Base-by-base conservation (phyloP, 2,888 invertebrate genomes). In the Theodoxus fluviatilis region DNA sequence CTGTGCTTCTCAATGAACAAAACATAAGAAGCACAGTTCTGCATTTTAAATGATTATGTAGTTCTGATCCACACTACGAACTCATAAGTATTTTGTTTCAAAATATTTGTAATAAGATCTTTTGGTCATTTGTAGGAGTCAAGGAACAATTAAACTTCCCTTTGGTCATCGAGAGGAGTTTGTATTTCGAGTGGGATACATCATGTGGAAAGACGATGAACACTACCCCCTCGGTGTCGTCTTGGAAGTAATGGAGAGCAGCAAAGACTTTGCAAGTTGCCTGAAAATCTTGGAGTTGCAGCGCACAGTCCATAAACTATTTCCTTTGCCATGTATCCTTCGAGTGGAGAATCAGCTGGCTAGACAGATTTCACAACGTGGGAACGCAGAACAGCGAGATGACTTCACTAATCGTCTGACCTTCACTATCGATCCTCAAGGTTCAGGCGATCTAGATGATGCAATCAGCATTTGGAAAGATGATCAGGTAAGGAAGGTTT, bases 381-480 rank as follows among this genome's bases (percentile, higher is more conserved):
- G 2, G 31, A 12, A 38, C n/a, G n/a, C n/a, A n/a, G n/a, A n/a
- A n/a, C n/a, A n/a, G n/a, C 63, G 74, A 25, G 25, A 47, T 6
- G 74, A 80, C 68, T 68, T 80, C 15, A 75, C 73, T 6, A n/a
- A 68, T 1, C 12, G 71, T 25, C 57, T 66, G 7, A 70, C 71
- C 2, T 79, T 81, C 66, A 80, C 81, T 38, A 80, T 81, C 22
- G 81, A 80, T 64, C 78, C 78, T 0, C 73, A 71, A 33, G 71
- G 69, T 12, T 71, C 79, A 2, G 65, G 59, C 55, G 80, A 79
- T 49, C 67, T 80, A 22, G 80, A 81, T 66, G 78, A 79, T 72
- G 80, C 78, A 6, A 55, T 80, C 2, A 78, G 78, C 68, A 61
- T 79, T 15, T 70, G 71, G 25, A 55, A 66, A 6, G 66, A 59